A percentile compares a stretch with the other conserved stretches of the same genome.
These are phyloP conservation scores for Platalea minor DNA, from an alignment of 2,797 vertebrate species.

Conservation along the genomic window DNA sequence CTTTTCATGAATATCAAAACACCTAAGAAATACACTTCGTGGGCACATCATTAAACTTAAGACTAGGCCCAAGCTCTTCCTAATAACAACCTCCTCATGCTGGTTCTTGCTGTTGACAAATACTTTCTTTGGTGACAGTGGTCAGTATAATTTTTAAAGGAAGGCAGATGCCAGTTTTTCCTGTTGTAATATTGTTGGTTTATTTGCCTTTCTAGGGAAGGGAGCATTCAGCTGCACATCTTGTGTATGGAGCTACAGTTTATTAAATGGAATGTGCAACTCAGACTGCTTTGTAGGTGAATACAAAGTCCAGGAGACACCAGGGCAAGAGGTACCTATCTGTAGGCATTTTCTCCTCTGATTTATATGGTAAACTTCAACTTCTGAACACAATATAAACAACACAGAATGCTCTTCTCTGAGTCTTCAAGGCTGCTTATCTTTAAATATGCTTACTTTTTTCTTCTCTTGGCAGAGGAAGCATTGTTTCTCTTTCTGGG, in stretches of 20 bases:
- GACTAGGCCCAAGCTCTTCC: not conserved
- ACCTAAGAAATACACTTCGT: not conserved
- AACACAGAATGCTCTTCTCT: not conserved
- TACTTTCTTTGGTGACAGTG: not conserved
- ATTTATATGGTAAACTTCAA: not conserved
- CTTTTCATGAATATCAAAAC: not conserved
- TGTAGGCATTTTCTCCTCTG: not conserved
- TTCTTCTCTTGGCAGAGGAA: not conserved
- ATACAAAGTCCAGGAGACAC: slow-evolving; percentile 79
- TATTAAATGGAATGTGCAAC: slow-evolving; percentile 78
- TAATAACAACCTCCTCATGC: not conserved
- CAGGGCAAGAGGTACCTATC: slow-evolving; percentile 18
- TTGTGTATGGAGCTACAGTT: slow-evolving; percentile 82
- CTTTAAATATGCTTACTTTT: not conserved
- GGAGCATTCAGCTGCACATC: slow-evolving; percentile 78
- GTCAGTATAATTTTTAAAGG: not conserved
- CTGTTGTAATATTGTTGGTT: not conserved
- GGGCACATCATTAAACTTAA: not conserved
- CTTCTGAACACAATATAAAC: not conserved
- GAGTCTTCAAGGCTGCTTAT: not conserved
- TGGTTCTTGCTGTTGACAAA: not conserved
- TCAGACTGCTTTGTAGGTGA: slow-evolving; percentile 81
- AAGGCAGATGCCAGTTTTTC: not conserved
- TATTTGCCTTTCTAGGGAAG: slow-evolving; percentile 69
- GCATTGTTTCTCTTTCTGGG: not conserved